Evolutionary conservation across 2,113 vertebrate genomes (phyloP).

Genomic region (Camelus dromedarius): DNA sequence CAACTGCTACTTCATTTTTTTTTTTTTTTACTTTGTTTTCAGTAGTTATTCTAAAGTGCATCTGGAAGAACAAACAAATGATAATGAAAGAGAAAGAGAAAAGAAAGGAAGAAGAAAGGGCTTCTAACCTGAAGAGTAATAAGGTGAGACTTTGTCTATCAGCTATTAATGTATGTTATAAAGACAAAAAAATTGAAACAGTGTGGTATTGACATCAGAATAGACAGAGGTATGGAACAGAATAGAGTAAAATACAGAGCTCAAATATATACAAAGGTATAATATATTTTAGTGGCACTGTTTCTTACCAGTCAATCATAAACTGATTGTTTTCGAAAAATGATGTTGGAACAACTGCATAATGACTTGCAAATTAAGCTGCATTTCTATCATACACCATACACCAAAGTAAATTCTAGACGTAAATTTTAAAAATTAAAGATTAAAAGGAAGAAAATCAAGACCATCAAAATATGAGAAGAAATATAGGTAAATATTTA

Average conservation of each 20-base stretch:
- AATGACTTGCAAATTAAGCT: background rate
- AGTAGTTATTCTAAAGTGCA: background rate
- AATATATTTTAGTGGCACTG: background rate
- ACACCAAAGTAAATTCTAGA: background rate
- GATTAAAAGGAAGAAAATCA: background rate
- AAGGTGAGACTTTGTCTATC: background rate
- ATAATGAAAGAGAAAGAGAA: background rate
- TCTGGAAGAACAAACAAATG: background rate
- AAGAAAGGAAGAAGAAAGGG: background rate
- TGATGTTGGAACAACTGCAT: background rate
- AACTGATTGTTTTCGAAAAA: background rate
- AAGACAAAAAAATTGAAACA: background rate
- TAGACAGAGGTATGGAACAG: background rate
- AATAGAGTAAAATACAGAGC: background rate
- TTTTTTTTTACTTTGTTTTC: background rate
- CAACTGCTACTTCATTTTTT: background rate
- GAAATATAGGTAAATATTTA: conserved; percentile 17
- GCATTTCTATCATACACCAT: background rate
- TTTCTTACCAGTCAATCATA: background rate
- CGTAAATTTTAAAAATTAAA: background rate
- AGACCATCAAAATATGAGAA: conserved; percentile 1
- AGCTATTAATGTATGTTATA: background rate
- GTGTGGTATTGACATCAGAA: background rate
- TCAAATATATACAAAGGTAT: background rate
- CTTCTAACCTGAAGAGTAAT: background rate